Evolutionary conservation across 2,113 vertebrate genomes (phyloP), one percentile per base, ranked within the genome.

Genomic region (Hemichromis elongatus): DNA sequence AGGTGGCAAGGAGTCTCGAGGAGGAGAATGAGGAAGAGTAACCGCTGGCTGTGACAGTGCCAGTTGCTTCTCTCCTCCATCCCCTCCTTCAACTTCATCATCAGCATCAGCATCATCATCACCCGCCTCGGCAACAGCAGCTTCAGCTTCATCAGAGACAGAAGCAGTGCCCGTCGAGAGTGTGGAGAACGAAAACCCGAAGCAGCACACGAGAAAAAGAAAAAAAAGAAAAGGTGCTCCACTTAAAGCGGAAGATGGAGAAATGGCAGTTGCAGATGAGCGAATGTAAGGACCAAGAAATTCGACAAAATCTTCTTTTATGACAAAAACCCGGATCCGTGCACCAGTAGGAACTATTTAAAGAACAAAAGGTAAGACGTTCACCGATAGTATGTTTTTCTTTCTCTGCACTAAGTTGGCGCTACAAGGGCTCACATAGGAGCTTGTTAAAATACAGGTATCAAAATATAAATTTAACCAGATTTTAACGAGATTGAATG

Each of bases 211-310:
- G 70, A 28, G 28, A 4, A 57, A 30, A 2, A 12, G 19, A 9
- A 0, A 2, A 57, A 16, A 59, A 35, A 61, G 5, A 56, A 54
- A 86, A 91, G 88, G 87, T 80, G 89, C 91, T 91, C 88, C 86
- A 37, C 70, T 88, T 83, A 61, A 79, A 56, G 84, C 52, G 83
- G 89, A 94, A 88, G 90, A 96, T 96, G 96, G 95, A 78, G 90
- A 89, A 87, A 94, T 93, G 93, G 95, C 91, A 92, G 63, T 56
- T 91, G 88, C 90, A 79, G 26, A 63, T 82, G 56, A 88, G 37
- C 84, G 73, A 86, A 87, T 92, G 79, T 91, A 85, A 88, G 93
- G 88, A 85, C 61, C 86, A 84, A 83, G 85, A 88, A 92, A 89
- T 82, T 70, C 75, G 79, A 73, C 63, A 37, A 88, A 73, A 78